Evolutionary conservation across 2,888 invertebrate species (phyloP), one percentile per base, ranked within the genome.

Genomic region (Rhingia rostrata): DNA sequence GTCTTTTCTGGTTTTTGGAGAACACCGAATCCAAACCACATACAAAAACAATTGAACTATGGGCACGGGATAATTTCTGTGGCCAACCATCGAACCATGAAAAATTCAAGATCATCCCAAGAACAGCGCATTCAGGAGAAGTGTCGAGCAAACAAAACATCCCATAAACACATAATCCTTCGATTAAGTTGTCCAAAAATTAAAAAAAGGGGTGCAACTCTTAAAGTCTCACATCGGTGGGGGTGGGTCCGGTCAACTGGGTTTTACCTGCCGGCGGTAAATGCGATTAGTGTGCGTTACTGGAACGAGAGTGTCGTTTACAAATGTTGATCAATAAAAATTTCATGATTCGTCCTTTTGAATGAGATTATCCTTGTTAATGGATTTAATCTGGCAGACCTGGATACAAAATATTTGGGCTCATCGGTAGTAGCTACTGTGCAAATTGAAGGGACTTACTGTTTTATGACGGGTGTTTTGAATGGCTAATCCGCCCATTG

Each of bases 281-380:
- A 75, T 77, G 82, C 54, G 77, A 82, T 77, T 82, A 78, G 35
- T 3, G 72, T 77, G 61, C 63, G 43, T 49, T 83, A 78, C 67
- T 51, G 78, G 78, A 67, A 73, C 72, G 60, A 56, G 60, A 56
- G 67, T 83, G 49, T 73, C 83, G 88, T 90, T 90, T 89, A 89
- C 89, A 89, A 90, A 90, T 91, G 90, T 90, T 91, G 90, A 90
- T 90, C 90, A 91, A 90, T 90, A 90, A 89, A 90, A 87, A 81
- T 77, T 87, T 89, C 89, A 88, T 89, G 88, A 88, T 91, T 64
- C 73, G 89, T 88, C 88, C 79, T 86, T 88, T 88, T 88, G 87
- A 91, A 90, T 88, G 87, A 87, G 87, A 89, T 89, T 88, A 89
- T 90, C 88, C 88, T 86, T 87, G 87, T 88, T 88, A 90, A 90